phyloP scores from a whole-genome alignment of 2,797 vertebrate species.

The Capromys pilorides region DNA sequence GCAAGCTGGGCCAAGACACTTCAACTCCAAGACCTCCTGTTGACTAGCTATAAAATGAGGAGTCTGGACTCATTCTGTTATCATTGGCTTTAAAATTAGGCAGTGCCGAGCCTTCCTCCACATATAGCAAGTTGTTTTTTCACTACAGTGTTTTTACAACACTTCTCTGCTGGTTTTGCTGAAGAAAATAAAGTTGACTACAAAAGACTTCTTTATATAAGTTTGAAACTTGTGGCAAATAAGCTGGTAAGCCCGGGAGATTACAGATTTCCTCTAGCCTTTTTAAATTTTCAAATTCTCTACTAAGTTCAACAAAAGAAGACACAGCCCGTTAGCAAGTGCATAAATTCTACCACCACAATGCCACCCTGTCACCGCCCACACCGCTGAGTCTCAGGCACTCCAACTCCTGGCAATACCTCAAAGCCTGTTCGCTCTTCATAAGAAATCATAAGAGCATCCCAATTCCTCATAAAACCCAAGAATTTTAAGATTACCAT shows the following conservation, averaged over 20 bases:
- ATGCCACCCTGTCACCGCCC: not conserved
- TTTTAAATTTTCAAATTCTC: not conserved
- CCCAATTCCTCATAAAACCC: not conserved
- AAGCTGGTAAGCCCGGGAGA: not conserved
- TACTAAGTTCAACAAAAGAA: not conserved
- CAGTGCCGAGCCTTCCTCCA: not conserved
- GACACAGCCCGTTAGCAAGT: not conserved
- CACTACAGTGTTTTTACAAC: not conserved
- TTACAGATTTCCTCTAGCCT: not conserved
- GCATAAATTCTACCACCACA: not conserved
- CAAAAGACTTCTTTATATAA: not conserved
- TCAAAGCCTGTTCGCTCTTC: not conserved
- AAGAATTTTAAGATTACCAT: not conserved
- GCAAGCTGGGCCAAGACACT: not conserved
- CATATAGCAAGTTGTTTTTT: not conserved
- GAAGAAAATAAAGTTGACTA: not conserved
- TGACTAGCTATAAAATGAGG: not conserved
- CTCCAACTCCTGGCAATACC: not conserved
- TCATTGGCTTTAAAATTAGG: not conserved
- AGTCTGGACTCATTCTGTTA: not conserved
- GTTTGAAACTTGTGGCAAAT: not conserved
- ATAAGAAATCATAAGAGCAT: not conserved
- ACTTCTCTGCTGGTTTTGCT: constrained; percentile 1
- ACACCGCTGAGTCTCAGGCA: not conserved
- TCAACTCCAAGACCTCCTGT: not conserved